Base-by-base conservation (phyloP, 1,140 invertebrate genomes). In the Trachymyrmex cornetzi region DNA sequence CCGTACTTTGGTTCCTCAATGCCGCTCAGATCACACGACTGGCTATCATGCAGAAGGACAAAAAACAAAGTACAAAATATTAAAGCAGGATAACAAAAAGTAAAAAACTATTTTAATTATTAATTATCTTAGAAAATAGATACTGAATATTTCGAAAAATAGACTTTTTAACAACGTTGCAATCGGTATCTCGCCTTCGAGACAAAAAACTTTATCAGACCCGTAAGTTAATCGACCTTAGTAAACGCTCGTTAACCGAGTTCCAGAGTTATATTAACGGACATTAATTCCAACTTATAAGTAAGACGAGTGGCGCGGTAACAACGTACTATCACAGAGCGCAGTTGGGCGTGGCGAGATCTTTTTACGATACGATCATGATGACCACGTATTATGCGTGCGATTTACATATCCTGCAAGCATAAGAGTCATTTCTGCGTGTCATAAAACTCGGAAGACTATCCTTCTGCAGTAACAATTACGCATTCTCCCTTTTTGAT, bases 261-360 rank as follows among this genome's bases (percentile, higher is more conserved):
- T n/a, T 38, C 48, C 27, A 79, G 19, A 66, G 44, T 48, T 50
- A 27, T 57, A 63, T 79, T 79, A 77, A 77, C 22, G 64, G 22
- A 57, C 30, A 53, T 80, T 81, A 71, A 81, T 44, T 81, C 24
- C 19, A 57, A n/a, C 79, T 81, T 34, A 44, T 53, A 57, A 81
- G 66, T 24, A 34, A 59, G 30, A 69, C 48, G 63, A 55, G 63
- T 34, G n/a, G 34, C 79, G 48, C 48, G 61, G 16, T 81, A 57
- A 57, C 66, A 57, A 38, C 27, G 50, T 71, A 44, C 34, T 71
- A 71, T 81, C 64, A 19, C 64, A 50, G 22, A 27, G 66, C 34
- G 30, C 66, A 59, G 50, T 19, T 59, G 79, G 66, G 79, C 64
- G 79, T 81, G 50, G 48, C 34, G 64, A n/a, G 55, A 9, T 57